A percentile compares a stretch with the other conserved stretches of the same genome.
phyloP scores from a whole-genome alignment of 2,113 vertebrate genomes.

The Clupea harengus region DNA sequence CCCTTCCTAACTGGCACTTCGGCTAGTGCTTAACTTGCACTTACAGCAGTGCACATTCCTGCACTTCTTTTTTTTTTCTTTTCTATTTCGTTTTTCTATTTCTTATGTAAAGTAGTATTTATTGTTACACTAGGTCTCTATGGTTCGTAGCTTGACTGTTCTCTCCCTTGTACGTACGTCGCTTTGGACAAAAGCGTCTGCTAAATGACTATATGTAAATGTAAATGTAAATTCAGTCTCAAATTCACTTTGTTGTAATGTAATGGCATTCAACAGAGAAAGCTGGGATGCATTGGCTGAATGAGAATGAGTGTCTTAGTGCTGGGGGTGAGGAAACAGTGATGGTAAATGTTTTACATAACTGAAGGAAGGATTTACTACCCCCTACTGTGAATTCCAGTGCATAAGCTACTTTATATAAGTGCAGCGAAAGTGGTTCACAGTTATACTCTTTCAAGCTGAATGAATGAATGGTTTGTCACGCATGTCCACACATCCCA shows the following conservation, averaged over 20 bases:
- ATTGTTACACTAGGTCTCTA: too few relatives aligned
- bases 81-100: too few relatives aligned
- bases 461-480: neutral
- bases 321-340: neutral
- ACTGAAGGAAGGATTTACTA: neutral
- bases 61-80: too few relatives aligned
- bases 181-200: too few relatives aligned
- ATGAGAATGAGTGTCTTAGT: neutral
- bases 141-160: too few relatives aligned
- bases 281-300: neutral
- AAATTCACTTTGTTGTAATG: neutral
- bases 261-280: neutral
- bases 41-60: too few relatives aligned
- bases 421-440: neutral
- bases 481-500: neutral
- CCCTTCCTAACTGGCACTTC: too few relatives aligned
- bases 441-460: neutral
- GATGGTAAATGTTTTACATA: neutral
- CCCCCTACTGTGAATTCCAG: conserved; percentile 1
- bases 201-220: too few relatives aligned
- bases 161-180: too few relatives aligned
- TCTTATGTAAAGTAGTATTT: too few relatives aligned
- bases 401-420: neutral
- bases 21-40: too few relatives aligned
- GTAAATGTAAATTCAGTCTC: neutral